phyloP scores from a whole-genome alignment of 2,888 invertebrate species.

The Didymodactylos carnosus region DNA sequence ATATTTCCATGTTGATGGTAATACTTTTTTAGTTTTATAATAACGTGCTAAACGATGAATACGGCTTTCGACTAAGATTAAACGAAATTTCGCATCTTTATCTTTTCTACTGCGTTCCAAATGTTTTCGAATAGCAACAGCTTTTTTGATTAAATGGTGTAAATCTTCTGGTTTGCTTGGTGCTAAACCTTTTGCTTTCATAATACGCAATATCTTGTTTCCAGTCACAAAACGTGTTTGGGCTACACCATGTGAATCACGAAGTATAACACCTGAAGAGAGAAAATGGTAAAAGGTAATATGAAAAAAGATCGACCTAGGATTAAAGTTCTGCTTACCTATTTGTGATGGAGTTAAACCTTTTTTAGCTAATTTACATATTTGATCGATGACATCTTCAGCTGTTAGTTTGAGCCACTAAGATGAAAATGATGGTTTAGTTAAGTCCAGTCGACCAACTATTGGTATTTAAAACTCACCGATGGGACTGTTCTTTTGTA shows the following conservation, averaged over 20 bases:
- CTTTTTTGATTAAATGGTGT: slow-evolving; percentile 95
- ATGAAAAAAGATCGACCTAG: too few relatives aligned
- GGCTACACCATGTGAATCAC: slow-evolving; percentile 96
- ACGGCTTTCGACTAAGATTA: slow-evolving; percentile 93
- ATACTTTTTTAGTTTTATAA: slow-evolving; percentile 82
- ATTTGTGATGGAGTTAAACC: slow-evolving; percentile 97
- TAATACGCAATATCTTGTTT: slow-evolving; percentile 90
- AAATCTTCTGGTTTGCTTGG: slow-evolving; percentile 95
- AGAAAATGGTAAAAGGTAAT: slow-evolving; percentile 15
- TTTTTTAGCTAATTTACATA: slow-evolving; percentile 90
- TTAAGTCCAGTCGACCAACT: not conserved
- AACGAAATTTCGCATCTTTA: slow-evolving; percentile 91
- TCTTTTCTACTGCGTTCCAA: slow-evolving; percentile 82
- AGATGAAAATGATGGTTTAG: not conserved
- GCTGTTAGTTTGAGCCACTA: slow-evolving; percentile 79
- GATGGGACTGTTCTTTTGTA: slow-evolving; percentile 94
- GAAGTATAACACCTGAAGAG: slow-evolving; percentile 73
- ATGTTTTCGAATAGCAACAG: slow-evolving; percentile 95
- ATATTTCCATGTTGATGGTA: slow-evolving; percentile 97
- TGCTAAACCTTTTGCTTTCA: slow-evolving; percentile 86
- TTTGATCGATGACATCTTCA: slow-evolving; percentile 93
- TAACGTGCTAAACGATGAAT: slow-evolving; percentile 95
- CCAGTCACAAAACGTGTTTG: slow-evolving; percentile 96
- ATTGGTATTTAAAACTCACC: slow-evolving; percentile 22
- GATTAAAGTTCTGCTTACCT: slow-evolving; percentile 42